A percentile compares a stretch with the other conserved stretches of the same genome.
Evolutionary conservation across 1,140 invertebrate genomes (phyloP).

Genomic region (Calycopis cecrops): DNA sequence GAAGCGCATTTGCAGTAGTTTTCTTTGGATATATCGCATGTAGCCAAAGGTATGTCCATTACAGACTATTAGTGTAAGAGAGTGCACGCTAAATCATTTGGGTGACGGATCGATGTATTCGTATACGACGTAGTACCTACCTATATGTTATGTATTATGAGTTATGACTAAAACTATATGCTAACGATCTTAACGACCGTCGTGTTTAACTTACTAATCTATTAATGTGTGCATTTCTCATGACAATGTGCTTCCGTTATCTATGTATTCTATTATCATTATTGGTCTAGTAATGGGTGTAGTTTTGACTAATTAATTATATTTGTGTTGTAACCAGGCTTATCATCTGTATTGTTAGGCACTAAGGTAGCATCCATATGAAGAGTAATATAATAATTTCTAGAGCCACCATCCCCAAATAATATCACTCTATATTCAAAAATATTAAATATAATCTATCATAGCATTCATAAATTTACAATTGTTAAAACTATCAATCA

Average conservation of each 20-base stretch:
- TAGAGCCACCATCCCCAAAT: too few relatives aligned
- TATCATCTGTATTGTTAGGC: too few relatives aligned
- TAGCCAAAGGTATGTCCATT: conserved; percentile 74
- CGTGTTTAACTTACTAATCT: conserved; percentile 22
- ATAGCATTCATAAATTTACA: too few relatives aligned
- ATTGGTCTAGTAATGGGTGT: conserved; percentile 58
- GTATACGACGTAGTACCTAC: neutral
- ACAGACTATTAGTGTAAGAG: conserved; percentile 61
- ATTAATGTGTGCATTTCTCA: conserved; percentile 31
- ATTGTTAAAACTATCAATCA: too few relatives aligned
- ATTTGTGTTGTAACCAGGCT: neutral
- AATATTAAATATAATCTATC: too few relatives aligned
- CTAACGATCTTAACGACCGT: conserved; percentile 8
- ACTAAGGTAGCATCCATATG: too few relatives aligned
- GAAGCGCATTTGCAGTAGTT: conserved; percentile 77
- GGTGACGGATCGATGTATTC: conserved; percentile 12
- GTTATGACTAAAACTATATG: neutral
- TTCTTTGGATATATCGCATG: conserved; percentile 76
- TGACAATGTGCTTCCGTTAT: conserved; percentile 28
- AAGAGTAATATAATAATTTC: too few relatives aligned
- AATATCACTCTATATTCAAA: too few relatives aligned
- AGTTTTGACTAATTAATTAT: conserved; percentile 60
- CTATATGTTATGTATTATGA: neutral
- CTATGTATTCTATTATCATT: conserved; percentile 21
- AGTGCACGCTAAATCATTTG: conserved; percentile 46